phyloP scores from a whole-genome alignment of 2,888 invertebrate genomes.

The Agelastica alni region DNA sequence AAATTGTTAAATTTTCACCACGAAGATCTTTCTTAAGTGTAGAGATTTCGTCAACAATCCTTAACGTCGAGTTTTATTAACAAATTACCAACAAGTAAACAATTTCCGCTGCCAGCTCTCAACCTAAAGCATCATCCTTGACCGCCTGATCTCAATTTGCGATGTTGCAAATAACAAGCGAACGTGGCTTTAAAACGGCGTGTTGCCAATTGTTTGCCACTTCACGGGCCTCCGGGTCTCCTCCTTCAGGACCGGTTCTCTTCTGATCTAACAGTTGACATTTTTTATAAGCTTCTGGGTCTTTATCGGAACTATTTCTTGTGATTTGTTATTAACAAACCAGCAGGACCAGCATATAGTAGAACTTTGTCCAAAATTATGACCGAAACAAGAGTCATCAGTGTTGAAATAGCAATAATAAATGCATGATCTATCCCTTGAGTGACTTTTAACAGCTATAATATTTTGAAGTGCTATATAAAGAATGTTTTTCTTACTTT shows the following conservation, averaged over 20 bases:
- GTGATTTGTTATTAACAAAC: no score
- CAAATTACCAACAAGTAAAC: slow-evolving; percentile 24
- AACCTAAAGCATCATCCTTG: slow-evolving; percentile 41
- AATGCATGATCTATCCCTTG: no score
- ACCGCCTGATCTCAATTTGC: slow-evolving; percentile 52
- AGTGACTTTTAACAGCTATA: no score
- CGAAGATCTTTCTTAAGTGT: not conserved
- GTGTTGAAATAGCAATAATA: no score
- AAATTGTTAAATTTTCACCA: not conserved
- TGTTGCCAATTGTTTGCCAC: slow-evolving; percentile 22
- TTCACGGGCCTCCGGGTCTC: slow-evolving; percentile 1
- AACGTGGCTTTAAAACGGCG: slow-evolving; percentile 6
- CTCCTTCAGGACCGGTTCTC: slow-evolving; percentile 3
- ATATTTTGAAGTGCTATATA: no score
- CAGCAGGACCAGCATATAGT: no score
- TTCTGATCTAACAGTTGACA: no score
- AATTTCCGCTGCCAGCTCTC: slow-evolving; percentile 27
- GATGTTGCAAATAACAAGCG: slow-evolving; percentile 33
- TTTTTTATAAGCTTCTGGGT: no score
- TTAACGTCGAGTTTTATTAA: slow-evolving; percentile 6
- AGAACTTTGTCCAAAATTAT: no score
- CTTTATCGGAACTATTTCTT: no score
- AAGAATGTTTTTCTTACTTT: no score
- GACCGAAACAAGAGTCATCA: no score
- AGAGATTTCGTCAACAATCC: slow-evolving; percentile 6